Conservation (phyloP, 2,888 invertebrate genomes). For the Lymantria dispar region DNA sequence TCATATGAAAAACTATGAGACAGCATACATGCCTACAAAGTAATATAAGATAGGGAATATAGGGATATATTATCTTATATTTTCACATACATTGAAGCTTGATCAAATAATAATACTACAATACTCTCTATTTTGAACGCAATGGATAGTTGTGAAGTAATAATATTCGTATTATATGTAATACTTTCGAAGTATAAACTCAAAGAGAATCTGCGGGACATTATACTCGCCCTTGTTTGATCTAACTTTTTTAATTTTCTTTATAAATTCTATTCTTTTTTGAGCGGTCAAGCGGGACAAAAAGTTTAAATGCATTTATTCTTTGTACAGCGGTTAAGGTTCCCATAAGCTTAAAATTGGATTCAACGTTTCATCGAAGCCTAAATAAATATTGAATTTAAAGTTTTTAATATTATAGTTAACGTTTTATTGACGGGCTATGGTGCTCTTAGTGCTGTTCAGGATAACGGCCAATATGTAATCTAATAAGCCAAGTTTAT, state of each 20-base stretch:
- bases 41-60: not conserved
- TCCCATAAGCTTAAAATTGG: slow-evolving; percentile 17
- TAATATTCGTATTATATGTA: slow-evolving; percentile 6
- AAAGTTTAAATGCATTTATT: slow-evolving; percentile 53
- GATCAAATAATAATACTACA: not conserved
- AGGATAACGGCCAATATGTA: no score
- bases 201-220: slow-evolving; percentile 32
- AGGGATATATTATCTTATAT: not conserved
- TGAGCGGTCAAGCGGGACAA: slow-evolving; percentile 48
- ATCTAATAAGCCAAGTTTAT: no score
- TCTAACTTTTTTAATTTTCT: slow-evolving; percentile 67
- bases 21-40: not conserved
- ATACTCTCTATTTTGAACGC: slow-evolving; percentile 4
- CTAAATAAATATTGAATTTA: slow-evolving; percentile 26
- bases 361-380: slow-evolving; percentile 16
- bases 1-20: not conserved
- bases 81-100: slow-evolving; percentile 5
- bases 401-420: slow-evolving; percentile 8
- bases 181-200: slow-evolving; percentile 8
- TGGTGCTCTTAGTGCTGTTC: no score
- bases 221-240: slow-evolving; percentile 50
- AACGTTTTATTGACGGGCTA: no score
- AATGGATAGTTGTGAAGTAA: slow-evolving; percentile 12
- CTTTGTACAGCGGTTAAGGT: slow-evolving; percentile 24
- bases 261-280: slow-evolving; percentile 49